These are phyloP conservation scores for Pteropus rufus DNA, from an alignment of 2,797 vertebrate genomes.

Conservation along the genomic window DNA sequence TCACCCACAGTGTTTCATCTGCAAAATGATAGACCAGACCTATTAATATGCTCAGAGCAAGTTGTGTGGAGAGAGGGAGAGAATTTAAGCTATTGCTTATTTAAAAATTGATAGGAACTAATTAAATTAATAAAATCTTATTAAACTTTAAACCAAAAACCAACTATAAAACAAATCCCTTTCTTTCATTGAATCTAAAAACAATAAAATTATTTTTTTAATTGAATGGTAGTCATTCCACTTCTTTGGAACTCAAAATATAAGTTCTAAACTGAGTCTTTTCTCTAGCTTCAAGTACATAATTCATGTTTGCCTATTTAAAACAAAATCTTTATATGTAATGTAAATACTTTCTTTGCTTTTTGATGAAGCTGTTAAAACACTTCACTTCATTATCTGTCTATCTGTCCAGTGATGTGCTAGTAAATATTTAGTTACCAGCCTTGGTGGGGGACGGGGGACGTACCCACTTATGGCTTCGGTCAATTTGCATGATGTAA, in stretches of 20 bases:
- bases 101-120: constrained; percentile 75
- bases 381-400: neutral
- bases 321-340: neutral
- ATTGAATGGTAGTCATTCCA: constrained; percentile 31
- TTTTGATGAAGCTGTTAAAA: neutral
- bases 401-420: accelerated
- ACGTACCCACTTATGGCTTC: neutral
- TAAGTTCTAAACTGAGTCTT: neutral
- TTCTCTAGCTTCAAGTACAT: neutral
- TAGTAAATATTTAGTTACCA: neutral
- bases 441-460: neutral
- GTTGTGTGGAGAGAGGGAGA: neutral
- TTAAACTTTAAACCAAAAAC: constrained; percentile 68
- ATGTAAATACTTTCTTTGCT: neutral
- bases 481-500: neutral
- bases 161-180: constrained; percentile 31
- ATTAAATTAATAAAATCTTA: constrained; percentile 76
- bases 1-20: neutral
- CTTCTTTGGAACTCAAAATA: neutral
- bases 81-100: constrained; percentile 59
- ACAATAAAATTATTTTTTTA: constrained; percentile 50
- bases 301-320: neutral
- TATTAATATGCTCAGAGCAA: neutral
- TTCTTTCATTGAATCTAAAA: constrained; percentile 36
- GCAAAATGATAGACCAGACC: neutral